Base-by-base conservation (phyloP, 35 echinoderm and acorn worm species). In the Lytechinus variegatus region DNA sequence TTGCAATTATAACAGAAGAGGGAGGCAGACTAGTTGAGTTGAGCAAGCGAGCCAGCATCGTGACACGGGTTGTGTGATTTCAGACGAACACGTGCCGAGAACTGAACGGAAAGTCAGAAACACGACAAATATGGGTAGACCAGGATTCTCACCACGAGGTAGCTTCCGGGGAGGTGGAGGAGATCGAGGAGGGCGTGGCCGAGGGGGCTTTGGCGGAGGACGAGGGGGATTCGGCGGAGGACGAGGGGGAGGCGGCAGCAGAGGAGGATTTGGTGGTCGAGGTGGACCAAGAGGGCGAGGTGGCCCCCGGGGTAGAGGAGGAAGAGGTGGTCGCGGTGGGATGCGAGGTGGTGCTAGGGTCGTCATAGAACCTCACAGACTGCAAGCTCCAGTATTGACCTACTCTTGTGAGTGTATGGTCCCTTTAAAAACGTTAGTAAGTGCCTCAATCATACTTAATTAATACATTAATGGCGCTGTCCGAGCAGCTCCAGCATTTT, bases 291-390 rank as follows among this genome's bases (percentile, higher is more conserved):
- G 96, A 53, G 96, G 86, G 55, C 54, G 96, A 9, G 95, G 96
- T 16, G 92, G 96, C 1, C 94, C 95, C 8, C 89, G 97, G 54
- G 95, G 96, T 5, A 87, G 96, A 94, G 96, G 97, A 94, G 95
- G 95, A 21, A 87, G 96, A 51, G 96, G 88, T 56, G 92, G 92
- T 28, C 92, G 92, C 21, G 92, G 96, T 57, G 96, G 97, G 52
- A 91, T 97, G 79, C 89, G 94, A 54, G 97, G 95, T 13, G 97
- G 98, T 0, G 94, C 28, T 27, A 97, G 96, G 27, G 98, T 99
- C 5, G 87, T 94, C 28, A 94, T 99, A 89, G 98, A 99, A 90
- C 98, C 98, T 44, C 98, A 99, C 91, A 96, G 98, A 57, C 89
- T 99, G 28, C 54, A 95, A 95, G 66, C 66, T 79, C 4, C 19